Conservation (phyloP, 2,113 vertebrate species). For the Apaloderma vittatum region DNA sequence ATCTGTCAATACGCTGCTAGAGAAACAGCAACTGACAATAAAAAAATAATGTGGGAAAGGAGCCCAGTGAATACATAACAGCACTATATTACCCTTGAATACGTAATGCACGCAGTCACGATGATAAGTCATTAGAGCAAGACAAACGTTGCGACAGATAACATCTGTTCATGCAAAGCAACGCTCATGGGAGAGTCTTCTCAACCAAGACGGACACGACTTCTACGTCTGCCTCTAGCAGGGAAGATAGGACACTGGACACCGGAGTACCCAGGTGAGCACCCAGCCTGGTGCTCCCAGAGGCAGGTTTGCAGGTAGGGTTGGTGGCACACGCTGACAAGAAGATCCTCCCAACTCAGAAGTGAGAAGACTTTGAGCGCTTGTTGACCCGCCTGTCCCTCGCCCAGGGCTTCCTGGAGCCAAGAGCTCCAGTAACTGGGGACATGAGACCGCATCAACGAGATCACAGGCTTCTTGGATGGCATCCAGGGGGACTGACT, state of each 20-base stretch:
- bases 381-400: not conserved
- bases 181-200: not conserved
- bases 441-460: accelerated
- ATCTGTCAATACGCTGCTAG: not conserved
- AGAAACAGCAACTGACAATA: not conserved
- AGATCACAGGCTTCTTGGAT: not conserved
- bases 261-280: not conserved
- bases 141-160: not conserved
- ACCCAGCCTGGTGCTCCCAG: not conserved
- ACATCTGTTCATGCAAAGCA: not conserved
- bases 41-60: not conserved
- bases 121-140: not conserved
- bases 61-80: not conserved
- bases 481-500: not conserved
- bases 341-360: not conserved
- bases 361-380: not conserved
- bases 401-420: not conserved
- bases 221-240: not conserved
- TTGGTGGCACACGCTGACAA: not conserved
- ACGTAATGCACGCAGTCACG: not conserved
- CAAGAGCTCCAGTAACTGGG: not conserved
- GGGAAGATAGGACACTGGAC: not conserved
- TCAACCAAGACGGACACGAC: not conserved
- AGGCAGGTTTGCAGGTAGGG: not conserved
- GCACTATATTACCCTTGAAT: not conserved